phyloP scores from a whole-genome alignment of 2,797 vertebrate genomes.

The Rhynchonycteris naso region DNA sequence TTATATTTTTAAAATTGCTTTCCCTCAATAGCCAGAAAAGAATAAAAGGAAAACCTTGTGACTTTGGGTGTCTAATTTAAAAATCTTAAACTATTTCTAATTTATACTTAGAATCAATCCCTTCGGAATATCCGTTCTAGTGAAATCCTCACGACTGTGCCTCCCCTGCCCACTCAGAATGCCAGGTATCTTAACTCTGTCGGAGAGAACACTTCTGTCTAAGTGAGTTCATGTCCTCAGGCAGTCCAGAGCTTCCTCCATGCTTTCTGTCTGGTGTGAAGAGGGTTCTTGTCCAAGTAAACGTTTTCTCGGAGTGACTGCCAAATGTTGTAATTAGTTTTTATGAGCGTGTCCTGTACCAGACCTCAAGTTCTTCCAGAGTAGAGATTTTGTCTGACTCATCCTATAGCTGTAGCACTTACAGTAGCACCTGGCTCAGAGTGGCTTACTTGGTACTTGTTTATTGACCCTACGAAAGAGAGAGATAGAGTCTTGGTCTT shows the following conservation, averaged over 20 bases:
- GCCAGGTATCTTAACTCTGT: background rate
- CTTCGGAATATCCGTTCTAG: background rate
- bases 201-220: background rate
- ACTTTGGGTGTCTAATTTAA: background rate
- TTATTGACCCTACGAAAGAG: background rate
- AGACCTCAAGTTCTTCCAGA: background rate
- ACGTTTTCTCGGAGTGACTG: background rate
- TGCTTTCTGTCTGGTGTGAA: background rate
- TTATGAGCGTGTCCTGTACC: background rate
- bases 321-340: background rate
- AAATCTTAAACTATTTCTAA: background rate
- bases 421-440: background rate
- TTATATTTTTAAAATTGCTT: background rate
- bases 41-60: background rate
- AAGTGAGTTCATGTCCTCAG: background rate
- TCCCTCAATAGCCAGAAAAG: background rate
- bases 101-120: background rate
- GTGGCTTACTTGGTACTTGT: rapidly evolving
- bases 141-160: background rate
- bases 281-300: background rate
- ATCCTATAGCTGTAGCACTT: background rate
- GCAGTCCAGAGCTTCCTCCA: background rate
- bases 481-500: background rate
- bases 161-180: background rate
- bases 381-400: background rate